Percentiles rank a stretch among this genome's conserved stretches.
Conservation (phyloP, 2,888 invertebrate genomes). For the Ophonus ardosiacus region DNA sequence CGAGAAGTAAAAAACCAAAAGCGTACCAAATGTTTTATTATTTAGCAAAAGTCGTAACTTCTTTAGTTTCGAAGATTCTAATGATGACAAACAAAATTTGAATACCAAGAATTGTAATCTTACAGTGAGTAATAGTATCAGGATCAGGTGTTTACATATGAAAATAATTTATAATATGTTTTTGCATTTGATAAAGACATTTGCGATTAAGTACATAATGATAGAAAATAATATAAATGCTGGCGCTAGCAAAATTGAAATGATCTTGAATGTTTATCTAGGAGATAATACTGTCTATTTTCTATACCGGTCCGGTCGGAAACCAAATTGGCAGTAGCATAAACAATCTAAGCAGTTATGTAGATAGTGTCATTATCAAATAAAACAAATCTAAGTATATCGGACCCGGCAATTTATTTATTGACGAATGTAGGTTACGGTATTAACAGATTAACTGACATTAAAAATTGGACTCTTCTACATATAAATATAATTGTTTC, state of each 20-base stretch:
- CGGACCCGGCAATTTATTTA: slow-evolving; percentile 51
- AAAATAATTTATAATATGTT: neutral
- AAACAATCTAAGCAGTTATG: neutral
- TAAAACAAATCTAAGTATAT: slow-evolving; percentile 17
- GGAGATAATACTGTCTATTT: neutral
- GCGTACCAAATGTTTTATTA: too few relatives aligned
- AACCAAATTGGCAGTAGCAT: neutral
- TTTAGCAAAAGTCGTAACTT: too few relatives aligned
- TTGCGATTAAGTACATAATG: neutral
- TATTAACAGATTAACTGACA: slow-evolving; percentile 17
- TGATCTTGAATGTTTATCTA: slow-evolving; percentile 30
- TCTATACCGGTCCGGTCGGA: neutral
- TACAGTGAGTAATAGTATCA: too few relatives aligned
- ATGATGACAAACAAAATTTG: too few relatives aligned
- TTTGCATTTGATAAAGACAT: neutral
- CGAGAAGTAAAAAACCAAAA: too few relatives aligned
- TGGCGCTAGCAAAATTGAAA: slow-evolving; percentile 19
- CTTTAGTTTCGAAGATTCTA: too few relatives aligned
- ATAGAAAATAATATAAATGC: slow-evolving; percentile 10
- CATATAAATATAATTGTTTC: neutral
- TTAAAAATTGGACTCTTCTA: neutral
- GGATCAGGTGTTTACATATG: too few relatives aligned
- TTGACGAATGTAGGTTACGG: slow-evolving; percentile 60
- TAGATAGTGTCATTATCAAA: slow-evolving; percentile 22
- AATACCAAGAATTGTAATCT: too few relatives aligned